A percentile compares a stretch with the other conserved stretches of the same genome.
These are phyloP conservation scores for Rostratula benghalensis DNA, from an alignment of 2,113 vertebrate species.

Conservation along the genomic window DNA sequence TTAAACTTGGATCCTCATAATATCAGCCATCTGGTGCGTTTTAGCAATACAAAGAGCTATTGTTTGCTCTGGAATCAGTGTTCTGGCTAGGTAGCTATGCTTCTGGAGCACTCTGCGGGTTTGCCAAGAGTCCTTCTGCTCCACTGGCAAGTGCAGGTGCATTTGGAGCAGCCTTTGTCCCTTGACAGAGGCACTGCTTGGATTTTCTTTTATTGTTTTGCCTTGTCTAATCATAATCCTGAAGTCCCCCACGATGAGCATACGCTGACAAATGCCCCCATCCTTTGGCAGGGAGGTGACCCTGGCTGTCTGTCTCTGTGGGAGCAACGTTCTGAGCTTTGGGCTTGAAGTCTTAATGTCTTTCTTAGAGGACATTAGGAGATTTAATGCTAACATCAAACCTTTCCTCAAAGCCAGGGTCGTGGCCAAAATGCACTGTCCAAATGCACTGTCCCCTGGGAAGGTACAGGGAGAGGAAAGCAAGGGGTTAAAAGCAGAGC, in stretches of 20 bases:
- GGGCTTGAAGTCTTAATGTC: not conserved
- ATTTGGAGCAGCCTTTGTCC: not conserved
- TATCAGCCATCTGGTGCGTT: constrained; percentile 1
- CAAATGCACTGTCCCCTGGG: fast-evolving
- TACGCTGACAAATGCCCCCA: not conserved
- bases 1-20: not conserved
- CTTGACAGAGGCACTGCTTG: fast-evolving
- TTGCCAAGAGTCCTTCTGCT: constrained; percentile 39
- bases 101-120: not conserved
- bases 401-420: not conserved
- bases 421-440: fast-evolving
- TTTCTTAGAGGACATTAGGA: no score
- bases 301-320: not conserved
- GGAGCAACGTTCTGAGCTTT: not conserved
- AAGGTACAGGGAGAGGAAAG: not conserved
- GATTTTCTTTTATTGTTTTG: not conserved
- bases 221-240: not conserved
- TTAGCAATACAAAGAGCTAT: constrained; percentile 27
- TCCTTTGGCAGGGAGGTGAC: not conserved
- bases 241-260: not conserved
- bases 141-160: constrained; percentile 18
- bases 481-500: constrained; percentile 13
- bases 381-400: no score
- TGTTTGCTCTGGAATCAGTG: constrained; percentile 12
- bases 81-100: constrained; percentile 5